phyloP scores from a whole-genome alignment of 2,888 invertebrate genomes.

The Tinea pellionella region DNA sequence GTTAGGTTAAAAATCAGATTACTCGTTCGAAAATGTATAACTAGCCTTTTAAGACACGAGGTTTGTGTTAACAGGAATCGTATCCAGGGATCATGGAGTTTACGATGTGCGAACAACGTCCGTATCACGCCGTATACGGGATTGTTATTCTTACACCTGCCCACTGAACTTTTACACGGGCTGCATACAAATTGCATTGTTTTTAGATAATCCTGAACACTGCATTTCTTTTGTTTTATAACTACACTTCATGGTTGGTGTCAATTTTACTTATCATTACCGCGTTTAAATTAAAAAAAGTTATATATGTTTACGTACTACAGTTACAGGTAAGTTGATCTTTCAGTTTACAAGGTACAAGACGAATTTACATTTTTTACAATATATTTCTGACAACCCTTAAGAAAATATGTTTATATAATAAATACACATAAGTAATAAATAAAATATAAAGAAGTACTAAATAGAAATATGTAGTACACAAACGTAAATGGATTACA shows the following conservation, averaged over 20 bases:
- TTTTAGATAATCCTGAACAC: background rate
- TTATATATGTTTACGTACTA: too few species aligned
- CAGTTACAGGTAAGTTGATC: too few species aligned
- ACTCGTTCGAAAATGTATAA: background rate
- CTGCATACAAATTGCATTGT: conserved; percentile 2
- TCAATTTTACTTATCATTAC: too few species aligned
- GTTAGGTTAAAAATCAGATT: too few species aligned
- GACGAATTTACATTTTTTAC: too few species aligned
- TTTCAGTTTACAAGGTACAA: too few species aligned
- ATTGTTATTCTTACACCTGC: conserved; percentile 14
- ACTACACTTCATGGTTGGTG: too few species aligned
- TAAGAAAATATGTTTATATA: too few species aligned
- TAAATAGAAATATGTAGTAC: background rate
- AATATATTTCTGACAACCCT: too few species aligned
- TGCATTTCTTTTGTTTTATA: background rate
- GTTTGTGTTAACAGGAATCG: background rate
- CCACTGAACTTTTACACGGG: background rate
- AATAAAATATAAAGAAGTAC: too few species aligned
- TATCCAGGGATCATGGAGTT: background rate
- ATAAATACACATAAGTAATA: too few species aligned
- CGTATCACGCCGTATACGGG: background rate
- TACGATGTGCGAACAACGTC: conserved; percentile 11
- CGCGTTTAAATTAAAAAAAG: too few species aligned
- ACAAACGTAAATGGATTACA: background rate
- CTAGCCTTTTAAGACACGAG: background rate